These are phyloP conservation scores for Thamnophis sirtalis DNA, from an alignment of 2,113 vertebrate species.

Conservation along the genomic window DNA sequence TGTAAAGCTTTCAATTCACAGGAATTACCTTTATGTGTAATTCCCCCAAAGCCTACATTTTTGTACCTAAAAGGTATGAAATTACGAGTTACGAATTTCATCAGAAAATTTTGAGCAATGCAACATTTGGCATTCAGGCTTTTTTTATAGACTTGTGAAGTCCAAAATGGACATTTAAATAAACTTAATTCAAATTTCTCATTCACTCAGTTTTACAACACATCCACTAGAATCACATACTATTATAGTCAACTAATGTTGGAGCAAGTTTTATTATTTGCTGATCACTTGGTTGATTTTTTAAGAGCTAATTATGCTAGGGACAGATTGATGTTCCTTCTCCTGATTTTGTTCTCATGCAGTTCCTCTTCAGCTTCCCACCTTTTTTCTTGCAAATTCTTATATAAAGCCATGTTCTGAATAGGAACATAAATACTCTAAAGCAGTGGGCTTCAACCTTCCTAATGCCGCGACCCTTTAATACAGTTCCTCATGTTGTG, in stretches of 20 bases:
- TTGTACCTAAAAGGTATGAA: background rate
- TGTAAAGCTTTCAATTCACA: background rate
- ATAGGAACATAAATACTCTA: constrained; percentile 37
- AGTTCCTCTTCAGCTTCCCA: background rate
- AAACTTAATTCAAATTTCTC: background rate
- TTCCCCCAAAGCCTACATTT: background rate
- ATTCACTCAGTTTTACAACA: background rate
- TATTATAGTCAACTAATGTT: background rate
- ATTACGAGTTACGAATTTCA: background rate
- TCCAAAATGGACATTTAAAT: background rate
- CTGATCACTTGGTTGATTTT: background rate
- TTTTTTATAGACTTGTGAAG: background rate
- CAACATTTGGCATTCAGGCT: background rate
- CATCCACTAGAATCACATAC: background rate
- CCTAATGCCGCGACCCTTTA: too few species aligned
- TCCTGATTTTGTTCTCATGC: background rate
- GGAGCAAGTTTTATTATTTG: background rate
- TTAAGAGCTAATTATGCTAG: background rate
- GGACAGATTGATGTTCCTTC: background rate
- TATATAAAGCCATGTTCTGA: constrained; percentile 46
- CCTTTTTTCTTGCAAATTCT: constrained; percentile 37
- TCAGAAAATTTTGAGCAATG: background rate
- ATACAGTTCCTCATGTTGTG: too few species aligned
- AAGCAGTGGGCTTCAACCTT: too few species aligned
- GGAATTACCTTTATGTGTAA: background rate